phyloP scores from a whole-genome alignment of 2,797 vertebrate genomes.

The Sebastes itinus region DNA sequence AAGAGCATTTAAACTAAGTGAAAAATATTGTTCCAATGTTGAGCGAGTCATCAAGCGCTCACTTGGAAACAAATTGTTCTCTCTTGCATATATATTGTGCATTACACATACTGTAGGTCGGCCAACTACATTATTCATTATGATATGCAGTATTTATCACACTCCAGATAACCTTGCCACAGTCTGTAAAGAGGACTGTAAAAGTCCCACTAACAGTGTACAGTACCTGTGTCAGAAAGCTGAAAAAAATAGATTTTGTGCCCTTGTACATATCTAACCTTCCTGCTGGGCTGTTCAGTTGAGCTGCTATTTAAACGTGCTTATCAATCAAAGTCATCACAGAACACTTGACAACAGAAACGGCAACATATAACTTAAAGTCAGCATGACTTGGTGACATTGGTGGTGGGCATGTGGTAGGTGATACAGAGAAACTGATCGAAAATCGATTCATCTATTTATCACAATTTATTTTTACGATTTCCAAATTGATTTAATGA shows the following conservation, averaged over 20 bases:
- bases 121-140: neutral
- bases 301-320: constrained; percentile 7
- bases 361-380: neutral
- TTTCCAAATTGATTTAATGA: no score
- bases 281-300: neutral
- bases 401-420: neutral
- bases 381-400: neutral
- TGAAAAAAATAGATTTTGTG: neutral
- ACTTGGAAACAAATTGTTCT: neutral
- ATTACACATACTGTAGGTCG: neutral
- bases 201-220: neutral
- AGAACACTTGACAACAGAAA: neutral
- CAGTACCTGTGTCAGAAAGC: neutral
- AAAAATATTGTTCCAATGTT: neutral
- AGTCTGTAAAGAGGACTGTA: neutral
- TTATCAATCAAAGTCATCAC: constrained; percentile 1
- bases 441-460: no score
- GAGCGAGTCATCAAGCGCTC: neutral
- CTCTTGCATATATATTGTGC: neutral
- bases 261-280: neutral
- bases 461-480: no score
- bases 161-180: constrained; percentile 5
- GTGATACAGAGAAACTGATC: neutral
- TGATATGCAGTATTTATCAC: constrained; percentile 1
- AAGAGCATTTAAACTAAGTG: neutral